Conservation (phyloP, 2,797 vertebrate species). For the Periophthalmus magnuspinnatus region DNA sequence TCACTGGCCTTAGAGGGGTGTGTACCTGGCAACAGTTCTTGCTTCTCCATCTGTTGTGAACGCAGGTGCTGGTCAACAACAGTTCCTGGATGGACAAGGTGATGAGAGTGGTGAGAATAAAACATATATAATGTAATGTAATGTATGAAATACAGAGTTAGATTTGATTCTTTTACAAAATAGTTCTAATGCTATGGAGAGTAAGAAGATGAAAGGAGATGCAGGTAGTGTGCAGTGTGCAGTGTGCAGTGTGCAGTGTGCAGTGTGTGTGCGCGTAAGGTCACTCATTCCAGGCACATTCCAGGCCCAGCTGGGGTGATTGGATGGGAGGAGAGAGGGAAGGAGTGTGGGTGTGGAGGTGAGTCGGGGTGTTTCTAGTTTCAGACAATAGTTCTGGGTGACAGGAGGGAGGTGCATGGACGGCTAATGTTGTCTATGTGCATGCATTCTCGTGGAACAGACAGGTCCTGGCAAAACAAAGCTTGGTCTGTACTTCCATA, state of each 20-base stretch:
- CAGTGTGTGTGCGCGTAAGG: constrained; percentile 36
- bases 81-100: constrained; percentile 83
- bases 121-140: not conserved
- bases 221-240: constrained; percentile 45
- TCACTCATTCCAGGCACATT: constrained; percentile 72
- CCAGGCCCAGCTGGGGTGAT: constrained; percentile 76
- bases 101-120: constrained; percentile 21
- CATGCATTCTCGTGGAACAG: constrained; percentile 57
- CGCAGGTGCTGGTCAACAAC: constrained; percentile 85
- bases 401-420: constrained; percentile 64
- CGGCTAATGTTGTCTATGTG: constrained; percentile 43
- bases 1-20: constrained; percentile 32
- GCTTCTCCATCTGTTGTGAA: constrained; percentile 93
- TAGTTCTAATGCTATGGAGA: not conserved
- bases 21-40: constrained; percentile 92
- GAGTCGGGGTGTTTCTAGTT: constrained; percentile 76
- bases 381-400: constrained; percentile 80
- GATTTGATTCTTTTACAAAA: not conserved
- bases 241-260: constrained; percentile 17
- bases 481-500: constrained; percentile 86
- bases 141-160: not conserved
- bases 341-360: constrained; percentile 60
- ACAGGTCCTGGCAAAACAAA: constrained; percentile 84
- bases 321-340: constrained; percentile 70
- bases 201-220: constrained; percentile 34